Conservation (phyloP, 2,888 invertebrate species). For the Hemithea aestivaria region DNA sequence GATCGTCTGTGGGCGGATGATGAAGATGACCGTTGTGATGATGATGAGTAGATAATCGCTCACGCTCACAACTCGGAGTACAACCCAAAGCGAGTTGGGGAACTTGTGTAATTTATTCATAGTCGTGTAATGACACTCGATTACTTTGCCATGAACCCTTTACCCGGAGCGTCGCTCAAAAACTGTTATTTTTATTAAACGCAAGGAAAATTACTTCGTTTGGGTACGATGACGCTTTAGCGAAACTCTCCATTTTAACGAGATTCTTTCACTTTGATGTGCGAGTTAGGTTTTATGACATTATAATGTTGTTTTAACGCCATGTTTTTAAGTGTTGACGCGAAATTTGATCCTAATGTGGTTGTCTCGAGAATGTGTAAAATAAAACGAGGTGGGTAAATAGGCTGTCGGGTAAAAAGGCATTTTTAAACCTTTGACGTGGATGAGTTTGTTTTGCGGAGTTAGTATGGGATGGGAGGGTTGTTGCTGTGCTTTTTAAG, state of each 20-base stretch:
- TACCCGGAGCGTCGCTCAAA: constrained; percentile 56
- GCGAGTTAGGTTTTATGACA: constrained; percentile 15
- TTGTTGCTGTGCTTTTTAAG: too few species aligned
- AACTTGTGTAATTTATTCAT: constrained; percentile 76
- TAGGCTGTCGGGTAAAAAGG: too few species aligned
- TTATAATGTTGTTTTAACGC: constrained; percentile 23
- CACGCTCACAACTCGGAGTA: constrained; percentile 33
- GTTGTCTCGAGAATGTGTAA: too few species aligned
- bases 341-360: too few species aligned
- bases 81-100: constrained; percentile 45
- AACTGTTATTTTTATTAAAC: constrained; percentile 64
- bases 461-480: too few species aligned
- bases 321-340: too few species aligned
- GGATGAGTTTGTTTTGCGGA: too few species aligned
- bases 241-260: constrained; percentile 25
- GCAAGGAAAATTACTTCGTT: constrained; percentile 59
- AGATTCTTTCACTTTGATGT: constrained; percentile 28
- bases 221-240: constrained; percentile 23
- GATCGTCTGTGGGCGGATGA: too few species aligned
- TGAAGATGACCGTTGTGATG: too few species aligned
- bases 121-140: constrained; percentile 78
- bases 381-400: too few species aligned
- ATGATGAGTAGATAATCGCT: too few species aligned
- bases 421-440: too few species aligned
- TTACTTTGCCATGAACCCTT: constrained; percentile 74